Evolutionary conservation across 1,140 invertebrate genomes (phyloP).

Genomic region (Penaeus indicus): DNA sequence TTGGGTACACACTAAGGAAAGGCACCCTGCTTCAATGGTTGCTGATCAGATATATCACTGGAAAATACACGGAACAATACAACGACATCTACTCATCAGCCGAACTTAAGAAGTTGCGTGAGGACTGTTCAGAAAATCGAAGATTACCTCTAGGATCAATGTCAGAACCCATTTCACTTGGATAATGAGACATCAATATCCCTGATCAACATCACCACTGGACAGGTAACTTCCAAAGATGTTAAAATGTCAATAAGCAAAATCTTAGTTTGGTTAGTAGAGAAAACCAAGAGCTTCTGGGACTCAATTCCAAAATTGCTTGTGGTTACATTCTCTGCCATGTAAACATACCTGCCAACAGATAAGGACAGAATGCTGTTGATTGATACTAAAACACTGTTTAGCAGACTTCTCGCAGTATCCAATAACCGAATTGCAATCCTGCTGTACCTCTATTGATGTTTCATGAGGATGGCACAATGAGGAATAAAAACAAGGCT

Average conservation of each 20-base stretch:
- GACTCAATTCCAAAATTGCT: neutral
- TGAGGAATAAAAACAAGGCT: constrained; percentile 9
- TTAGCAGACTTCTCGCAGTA: neutral
- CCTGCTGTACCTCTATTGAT: neutral
- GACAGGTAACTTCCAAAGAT: neutral
- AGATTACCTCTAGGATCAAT: neutral
- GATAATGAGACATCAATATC: neutral
- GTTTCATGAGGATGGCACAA: constrained; percentile 19
- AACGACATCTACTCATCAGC: neutral
- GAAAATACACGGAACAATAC: constrained; percentile 6
- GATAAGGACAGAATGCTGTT: neutral
- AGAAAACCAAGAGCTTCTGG: constrained; percentile 13
- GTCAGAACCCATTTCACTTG: constrained; percentile 18
- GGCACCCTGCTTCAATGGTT: neutral
- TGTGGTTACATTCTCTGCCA: neutral
- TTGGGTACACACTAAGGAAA: constrained; percentile 15
- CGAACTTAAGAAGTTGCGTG: too few species aligned
- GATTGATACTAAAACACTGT: neutral
- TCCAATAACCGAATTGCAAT: neutral
- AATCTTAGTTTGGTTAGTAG: neutral
- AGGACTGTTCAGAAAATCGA: neutral
- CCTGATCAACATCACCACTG: neutral
- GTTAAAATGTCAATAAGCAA: neutral
- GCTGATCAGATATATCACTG: neutral
- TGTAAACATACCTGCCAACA: neutral